Evolutionary conservation across 2,113 vertebrate genomes (phyloP), one percentile per base, ranked within the genome.

Genomic region (Phalacrocorax pelagicus): DNA sequence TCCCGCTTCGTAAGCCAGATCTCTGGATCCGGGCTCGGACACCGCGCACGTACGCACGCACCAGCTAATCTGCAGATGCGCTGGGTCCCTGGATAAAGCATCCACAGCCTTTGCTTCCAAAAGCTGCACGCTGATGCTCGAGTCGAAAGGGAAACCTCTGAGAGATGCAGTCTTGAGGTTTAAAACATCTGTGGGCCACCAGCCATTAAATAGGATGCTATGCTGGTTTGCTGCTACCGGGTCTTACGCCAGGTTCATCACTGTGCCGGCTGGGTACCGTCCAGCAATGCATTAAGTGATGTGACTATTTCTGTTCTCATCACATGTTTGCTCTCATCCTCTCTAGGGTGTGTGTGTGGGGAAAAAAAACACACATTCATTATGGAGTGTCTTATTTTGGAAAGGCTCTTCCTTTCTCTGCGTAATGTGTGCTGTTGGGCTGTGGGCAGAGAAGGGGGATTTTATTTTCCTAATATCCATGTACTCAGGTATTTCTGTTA

Each of bases 251-350:
- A 96, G 96, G 94, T 95, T 96, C 94, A 89, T 88, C 67, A 12
- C 96, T 30, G 94, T 74, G 94, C 91, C 2, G 96, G 93, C 93
- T 96, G 96, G 96, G 96, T 73, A 88, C 92, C 38, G 20, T 96
- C 96, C 96, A 97, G 96, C 96, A 95, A 94, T 57, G 96, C 96
- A 96, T 96, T 95, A 96, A 96, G 96, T 80, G 92, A 93, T 93
- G 93, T 58, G 96, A 93, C 96, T 97, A 96, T 96, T 96, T 97
- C 92, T 95, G 96, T 88, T 95, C 94, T 88, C 94, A 88, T 96
- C 96, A 96, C 96, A 94, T 96, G 96, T 94, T 93, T 95, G 85
- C 79, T 86, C 85, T 96, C 96, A 51, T 77, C 93, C 93, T 95
- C 96, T 96, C 96, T 82, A 54, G 93, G 92, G 94, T 78, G 87